Evolutionary conservation across 2,888 invertebrate species (phyloP), one percentile per base, ranked within the genome.

Genomic region (Caenorhabditis sp.): DNA sequence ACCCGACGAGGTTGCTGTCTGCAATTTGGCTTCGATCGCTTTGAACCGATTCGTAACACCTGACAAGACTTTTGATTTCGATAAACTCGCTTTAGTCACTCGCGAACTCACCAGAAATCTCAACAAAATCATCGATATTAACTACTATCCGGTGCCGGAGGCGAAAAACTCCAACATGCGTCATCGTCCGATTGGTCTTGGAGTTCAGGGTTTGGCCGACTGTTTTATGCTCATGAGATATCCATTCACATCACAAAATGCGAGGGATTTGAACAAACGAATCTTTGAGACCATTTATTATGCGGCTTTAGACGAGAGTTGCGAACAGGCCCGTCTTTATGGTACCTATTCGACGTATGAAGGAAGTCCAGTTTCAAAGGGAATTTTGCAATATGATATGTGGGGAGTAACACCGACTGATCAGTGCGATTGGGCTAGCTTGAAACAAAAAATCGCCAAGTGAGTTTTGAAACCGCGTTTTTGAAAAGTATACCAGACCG

Each of bases 281-380:
- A 96, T 99, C 81, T 99, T 99, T 89, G 97, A 99, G 90, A 97
- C 97, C 0, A 92, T 99, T 79, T 99, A 99, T 88, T 95, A 93
- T 89, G 95, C 93, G n/a, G 95, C 97, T 0, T 89, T 99, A 73
- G 96, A 97, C 89, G 93, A 95, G 0, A 96, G 95, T 88, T 95
- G 94, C 89, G 96, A 97, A 89, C 89, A 97, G 69, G 95, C 97
- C 1, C 92, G 93, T 88, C 91, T 92, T 85, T 87, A 91, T 23
- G 82, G 82, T 55, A 90, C 93, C 0, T 99, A 99, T 88, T 93
- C 94, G 86, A 94, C 95, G 0, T 99, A 97, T 85, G 89, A 91
- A 82, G 97, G 97, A 6, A 92, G 92, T 78, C 99, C 99, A 8
- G 93, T 94, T 24, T 96, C 95, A 89, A 93, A 95, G 90, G 97